phyloP scores from a whole-genome alignment of 2,113 vertebrate genomes.

The Irena cyanogastra region DNA sequence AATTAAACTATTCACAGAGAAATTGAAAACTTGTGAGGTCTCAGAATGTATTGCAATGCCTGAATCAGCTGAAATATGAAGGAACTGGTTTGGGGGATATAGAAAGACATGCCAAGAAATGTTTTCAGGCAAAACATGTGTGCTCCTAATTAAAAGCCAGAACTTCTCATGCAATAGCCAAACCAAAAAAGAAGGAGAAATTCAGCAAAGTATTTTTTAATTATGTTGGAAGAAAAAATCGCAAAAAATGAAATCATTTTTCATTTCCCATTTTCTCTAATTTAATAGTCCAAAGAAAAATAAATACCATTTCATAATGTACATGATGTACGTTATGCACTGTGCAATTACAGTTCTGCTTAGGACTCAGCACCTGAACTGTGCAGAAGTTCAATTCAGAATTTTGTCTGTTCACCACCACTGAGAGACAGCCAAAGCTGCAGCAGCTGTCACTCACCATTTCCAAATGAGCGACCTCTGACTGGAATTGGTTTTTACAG shows the following conservation, averaged over 20 bases:
- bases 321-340: neutral
- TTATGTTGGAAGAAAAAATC: accelerated
- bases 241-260: neutral
- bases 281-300: neutral
- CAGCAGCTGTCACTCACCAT: neutral
- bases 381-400: neutral
- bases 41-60: neutral
- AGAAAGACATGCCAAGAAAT: neutral
- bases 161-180: neutral
- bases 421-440: neutral
- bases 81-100: neutral
- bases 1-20: neutral
- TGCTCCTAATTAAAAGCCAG: neutral
- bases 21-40: neutral
- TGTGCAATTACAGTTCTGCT: neutral
- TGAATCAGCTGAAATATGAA: neutral
- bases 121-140: neutral
- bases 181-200: neutral
- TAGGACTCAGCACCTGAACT: neutral
- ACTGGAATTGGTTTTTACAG: neutral
- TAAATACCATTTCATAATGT: neutral
- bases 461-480: neutral
- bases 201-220: neutral
- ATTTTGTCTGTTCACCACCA: neutral
- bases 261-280: neutral